A percentile compares a stretch with the other conserved stretches of the same genome.
phyloP scores from a whole-genome alignment of 2,113 vertebrate genomes.

The Lamprologus lemairii region DNA sequence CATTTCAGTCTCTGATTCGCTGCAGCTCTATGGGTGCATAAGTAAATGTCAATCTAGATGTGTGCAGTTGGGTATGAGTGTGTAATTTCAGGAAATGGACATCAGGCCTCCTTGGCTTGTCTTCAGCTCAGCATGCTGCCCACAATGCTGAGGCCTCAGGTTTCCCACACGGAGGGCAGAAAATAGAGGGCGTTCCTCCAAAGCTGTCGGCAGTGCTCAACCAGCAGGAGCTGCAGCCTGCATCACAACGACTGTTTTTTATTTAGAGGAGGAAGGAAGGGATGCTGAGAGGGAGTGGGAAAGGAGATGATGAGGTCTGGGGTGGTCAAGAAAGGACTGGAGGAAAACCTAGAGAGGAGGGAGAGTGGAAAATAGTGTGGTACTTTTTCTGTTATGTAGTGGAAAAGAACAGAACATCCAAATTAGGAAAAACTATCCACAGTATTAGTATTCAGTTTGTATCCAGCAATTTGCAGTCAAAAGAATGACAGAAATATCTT shows the following conservation, averaged over 20 bases:
- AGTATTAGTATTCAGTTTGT: neutral
- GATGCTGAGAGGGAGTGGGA: neutral
- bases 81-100: neutral
- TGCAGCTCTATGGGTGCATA: neutral
- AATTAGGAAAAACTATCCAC: rapidly evolving
- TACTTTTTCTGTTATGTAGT: neutral
- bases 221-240: slow-evolving; percentile 3
- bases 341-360: neutral
- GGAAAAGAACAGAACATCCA: neutral
- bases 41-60: neutral
- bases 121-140: neutral
- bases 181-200: neutral
- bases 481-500: neutral
- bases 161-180: slow-evolving; percentile 18
- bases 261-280: slow-evolving; percentile 1
- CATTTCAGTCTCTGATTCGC: neutral
- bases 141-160: neutral
- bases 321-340: neutral
- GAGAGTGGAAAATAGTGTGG: neutral
- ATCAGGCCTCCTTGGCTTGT: neutral
- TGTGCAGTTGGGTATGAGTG: neutral
- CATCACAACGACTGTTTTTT: neutral
- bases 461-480: neutral
- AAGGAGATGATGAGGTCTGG: neutral
- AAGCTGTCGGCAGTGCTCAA: slow-evolving; percentile 23